Conservation (phyloP, 2,113 vertebrate genomes). For the Anoplopoma fimbria region DNA sequence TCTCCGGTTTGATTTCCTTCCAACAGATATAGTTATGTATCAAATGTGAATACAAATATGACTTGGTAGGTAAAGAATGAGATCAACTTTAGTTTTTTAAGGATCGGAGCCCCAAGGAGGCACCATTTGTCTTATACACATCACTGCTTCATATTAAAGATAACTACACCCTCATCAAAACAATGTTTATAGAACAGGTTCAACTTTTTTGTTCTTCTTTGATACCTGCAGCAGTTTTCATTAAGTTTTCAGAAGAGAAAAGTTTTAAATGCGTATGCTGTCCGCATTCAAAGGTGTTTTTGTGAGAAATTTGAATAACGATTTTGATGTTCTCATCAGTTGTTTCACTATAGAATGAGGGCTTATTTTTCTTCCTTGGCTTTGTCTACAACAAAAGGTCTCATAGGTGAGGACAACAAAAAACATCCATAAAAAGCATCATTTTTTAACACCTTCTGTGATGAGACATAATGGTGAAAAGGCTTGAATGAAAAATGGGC, state of each 20-base stretch:
- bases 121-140: background rate
- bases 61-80: background rate
- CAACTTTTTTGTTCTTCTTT: background rate
- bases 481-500: background rate
- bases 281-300: background rate
- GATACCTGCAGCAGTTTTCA: background rate
- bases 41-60: background rate
- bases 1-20: background rate
- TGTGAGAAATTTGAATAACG: background rate
- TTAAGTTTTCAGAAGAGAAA: background rate
- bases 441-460: background rate
- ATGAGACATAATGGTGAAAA: background rate
- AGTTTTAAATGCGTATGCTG: background rate
- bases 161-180: background rate
- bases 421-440: background rate
- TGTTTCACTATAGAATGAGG: background rate
- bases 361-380: background rate
- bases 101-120: background rate
- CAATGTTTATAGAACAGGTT: background rate
- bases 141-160: background rate
- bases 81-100: background rate
- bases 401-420: background rate
- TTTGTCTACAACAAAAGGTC: background rate
- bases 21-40: slow-evolving; percentile 3
- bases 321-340: background rate